Evolutionary conservation across 2,113 vertebrate species (phyloP).

Genomic region (Atrichornis clamosus): DNA sequence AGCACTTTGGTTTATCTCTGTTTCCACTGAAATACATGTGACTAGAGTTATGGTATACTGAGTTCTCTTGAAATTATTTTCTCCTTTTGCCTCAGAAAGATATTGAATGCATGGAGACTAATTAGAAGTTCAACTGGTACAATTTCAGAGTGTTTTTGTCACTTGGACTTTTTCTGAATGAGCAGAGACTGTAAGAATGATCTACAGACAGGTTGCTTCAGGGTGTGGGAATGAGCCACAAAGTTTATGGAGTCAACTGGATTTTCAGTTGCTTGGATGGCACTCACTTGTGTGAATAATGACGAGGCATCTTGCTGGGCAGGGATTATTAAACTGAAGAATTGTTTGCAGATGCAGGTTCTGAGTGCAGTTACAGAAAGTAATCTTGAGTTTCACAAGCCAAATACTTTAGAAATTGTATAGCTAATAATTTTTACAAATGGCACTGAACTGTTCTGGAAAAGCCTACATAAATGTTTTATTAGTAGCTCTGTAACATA

Average conservation of each 20-base stretch:
- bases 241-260: neutral
- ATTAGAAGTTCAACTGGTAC: neutral
- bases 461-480: slow-evolving; percentile 71
- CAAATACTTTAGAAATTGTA: neutral
- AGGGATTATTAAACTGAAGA: neutral
- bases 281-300: neutral
- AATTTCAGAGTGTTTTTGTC: neutral
- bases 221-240: neutral
- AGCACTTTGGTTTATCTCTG: neutral
- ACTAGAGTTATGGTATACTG: neutral
- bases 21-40: neutral
- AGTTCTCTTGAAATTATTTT: neutral
- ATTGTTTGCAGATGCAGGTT: neutral
- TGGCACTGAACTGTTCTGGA: slow-evolving; percentile 34
- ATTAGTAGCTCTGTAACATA: slow-evolving; percentile 61
- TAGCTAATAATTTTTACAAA: slow-evolving; percentile 51
- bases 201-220: neutral
- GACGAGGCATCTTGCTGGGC: neutral
- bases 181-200: neutral
- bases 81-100: neutral
- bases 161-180: neutral
- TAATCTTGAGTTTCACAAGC: neutral
- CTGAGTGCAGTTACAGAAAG: neutral
- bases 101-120: neutral
- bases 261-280: neutral